These are phyloP conservation scores for Ascidia mentula DNA, from an alignment of 23 tunicate species.

Conservation along the genomic window DNA sequence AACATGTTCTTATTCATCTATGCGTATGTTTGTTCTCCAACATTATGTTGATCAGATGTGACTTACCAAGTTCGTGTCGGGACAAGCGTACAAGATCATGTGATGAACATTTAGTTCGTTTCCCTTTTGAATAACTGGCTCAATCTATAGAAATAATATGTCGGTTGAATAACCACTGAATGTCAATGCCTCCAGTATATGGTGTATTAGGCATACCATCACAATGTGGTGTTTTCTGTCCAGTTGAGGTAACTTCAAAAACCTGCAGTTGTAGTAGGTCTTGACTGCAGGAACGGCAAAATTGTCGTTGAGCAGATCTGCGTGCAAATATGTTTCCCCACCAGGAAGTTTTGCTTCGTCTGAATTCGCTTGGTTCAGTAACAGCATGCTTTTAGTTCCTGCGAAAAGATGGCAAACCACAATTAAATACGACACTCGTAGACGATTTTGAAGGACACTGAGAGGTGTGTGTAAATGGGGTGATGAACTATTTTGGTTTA, in stretches of 20 bases:
- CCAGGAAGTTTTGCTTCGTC: neutral
- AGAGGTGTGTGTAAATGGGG: too few relatives aligned
- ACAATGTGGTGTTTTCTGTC: neutral
- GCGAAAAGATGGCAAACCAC: neutral
- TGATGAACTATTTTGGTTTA: too few relatives aligned
- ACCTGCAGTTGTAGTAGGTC: neutral
- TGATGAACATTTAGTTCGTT: too few relatives aligned
- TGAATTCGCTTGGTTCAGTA: neutral
- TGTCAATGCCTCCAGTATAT: too few relatives aligned
- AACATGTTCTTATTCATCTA: too few relatives aligned
- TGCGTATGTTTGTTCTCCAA: neutral
- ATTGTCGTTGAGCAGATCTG: neutral
- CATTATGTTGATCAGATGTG: neutral
- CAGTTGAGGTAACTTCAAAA: neutral
- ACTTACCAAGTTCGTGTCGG: neutral
- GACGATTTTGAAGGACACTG: too few relatives aligned
- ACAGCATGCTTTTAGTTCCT: neutral
- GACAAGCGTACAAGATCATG: too few relatives aligned
- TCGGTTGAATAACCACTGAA: too few relatives aligned
- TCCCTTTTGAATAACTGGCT: too few relatives aligned
- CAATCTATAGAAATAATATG: too few relatives aligned
- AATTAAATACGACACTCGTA: neutral
- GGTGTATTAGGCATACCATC: too few relatives aligned
- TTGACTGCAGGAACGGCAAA: neutral
- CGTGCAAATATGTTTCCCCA: neutral